Percentiles rank a stretch among this genome's conserved stretches.
Conservation (phyloP, 2,113 vertebrate species). For the Jaculus jaculus region DNA sequence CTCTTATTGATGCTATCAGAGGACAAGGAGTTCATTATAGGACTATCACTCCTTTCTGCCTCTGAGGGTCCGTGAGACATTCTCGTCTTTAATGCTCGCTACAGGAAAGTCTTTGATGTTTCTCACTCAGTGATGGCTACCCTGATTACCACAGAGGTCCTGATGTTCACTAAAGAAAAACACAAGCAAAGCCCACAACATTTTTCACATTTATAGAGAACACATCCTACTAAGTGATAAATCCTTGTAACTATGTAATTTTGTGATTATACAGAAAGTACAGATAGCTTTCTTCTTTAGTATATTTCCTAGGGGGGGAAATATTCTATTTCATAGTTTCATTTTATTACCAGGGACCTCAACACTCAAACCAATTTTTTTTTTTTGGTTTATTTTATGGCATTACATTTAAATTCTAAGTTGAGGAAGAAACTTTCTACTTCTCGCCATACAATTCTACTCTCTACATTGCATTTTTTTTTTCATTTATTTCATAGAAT, state of each 20-base stretch:
- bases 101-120: background rate
- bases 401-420: background rate
- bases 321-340: background rate
- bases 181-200: background rate
- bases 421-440: conserved; percentile 11
- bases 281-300: background rate
- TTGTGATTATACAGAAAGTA: background rate
- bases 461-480: background rate
- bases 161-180: background rate
- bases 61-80: background rate
- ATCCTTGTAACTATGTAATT: background rate
- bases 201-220: conserved; percentile 1
- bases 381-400: background rate
- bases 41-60: background rate
- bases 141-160: background rate
- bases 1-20: background rate
- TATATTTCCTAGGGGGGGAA: background rate
- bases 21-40: background rate
- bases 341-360: background rate
- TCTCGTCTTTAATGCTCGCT: background rate
- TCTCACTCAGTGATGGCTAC: background rate
- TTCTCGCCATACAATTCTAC: background rate
- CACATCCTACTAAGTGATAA: background rate
- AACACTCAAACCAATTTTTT: background rate
- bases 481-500: background rate